These are phyloP conservation scores for Dermatophagoides farinae DNA, from an alignment of 1,140 invertebrate genomes.

Conservation along the genomic window DNA sequence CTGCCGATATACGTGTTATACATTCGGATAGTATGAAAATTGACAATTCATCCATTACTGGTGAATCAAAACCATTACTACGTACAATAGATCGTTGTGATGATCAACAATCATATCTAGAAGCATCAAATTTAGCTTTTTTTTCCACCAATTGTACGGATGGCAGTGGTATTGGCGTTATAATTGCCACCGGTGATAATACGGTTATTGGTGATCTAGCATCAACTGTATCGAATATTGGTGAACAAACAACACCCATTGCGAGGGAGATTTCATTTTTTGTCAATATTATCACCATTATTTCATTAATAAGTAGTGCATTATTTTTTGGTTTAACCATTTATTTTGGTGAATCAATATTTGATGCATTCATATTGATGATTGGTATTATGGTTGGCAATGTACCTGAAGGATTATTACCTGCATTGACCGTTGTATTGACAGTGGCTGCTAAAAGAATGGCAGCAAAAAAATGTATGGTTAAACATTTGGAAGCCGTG, in stretches of 20 bases:
- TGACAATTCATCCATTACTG: conserved; percentile 51
- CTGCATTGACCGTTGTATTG: conserved; percentile 20
- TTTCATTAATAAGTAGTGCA: conserved; percentile 28
- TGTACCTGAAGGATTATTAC: conserved; percentile 26
- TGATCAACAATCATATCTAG: not conserved
- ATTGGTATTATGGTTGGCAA: conserved; percentile 43
- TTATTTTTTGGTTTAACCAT: conserved; percentile 41
- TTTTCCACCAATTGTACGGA: conserved; percentile 11
- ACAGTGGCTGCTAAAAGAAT: conserved; percentile 15
- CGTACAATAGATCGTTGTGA: conserved; percentile 20
- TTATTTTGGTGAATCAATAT: conserved; percentile 87
- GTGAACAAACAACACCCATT: conserved; percentile 55
- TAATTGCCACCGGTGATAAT: conserved; percentile 85
- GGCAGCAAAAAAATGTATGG: conserved; percentile 24
- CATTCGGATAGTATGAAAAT: conserved; percentile 5
- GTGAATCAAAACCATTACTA: conserved; percentile 38
- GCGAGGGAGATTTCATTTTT: conserved; percentile 69
- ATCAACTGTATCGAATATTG: conserved; percentile 76
- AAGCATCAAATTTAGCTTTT: conserved; percentile 10
- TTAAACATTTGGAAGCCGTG: conserved; percentile 25
- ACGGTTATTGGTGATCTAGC: conserved; percentile 96
- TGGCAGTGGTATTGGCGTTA: conserved; percentile 54
- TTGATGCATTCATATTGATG: conserved; percentile 93
- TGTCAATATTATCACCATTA: conserved; percentile 92
- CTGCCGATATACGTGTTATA: conserved; percentile 6